Conservation (phyloP, 2,888 invertebrate genomes). For the Aspidiotus rigidus region DNA sequence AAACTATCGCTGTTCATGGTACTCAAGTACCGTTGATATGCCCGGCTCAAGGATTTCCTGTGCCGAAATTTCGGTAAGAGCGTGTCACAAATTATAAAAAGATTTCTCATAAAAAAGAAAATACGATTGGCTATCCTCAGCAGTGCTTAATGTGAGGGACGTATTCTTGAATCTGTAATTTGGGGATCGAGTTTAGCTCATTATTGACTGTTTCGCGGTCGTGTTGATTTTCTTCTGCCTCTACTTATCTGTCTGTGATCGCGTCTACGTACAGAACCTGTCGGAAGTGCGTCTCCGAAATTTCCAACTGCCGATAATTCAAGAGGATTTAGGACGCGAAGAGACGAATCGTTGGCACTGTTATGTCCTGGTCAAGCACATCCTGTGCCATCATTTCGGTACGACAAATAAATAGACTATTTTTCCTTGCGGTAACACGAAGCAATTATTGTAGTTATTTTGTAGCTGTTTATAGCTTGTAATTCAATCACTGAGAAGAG, state of each 20-base stretch:
- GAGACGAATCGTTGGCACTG: conserved; percentile 42
- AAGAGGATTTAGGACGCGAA: conserved; percentile 49
- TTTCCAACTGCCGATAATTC: conserved; percentile 51
- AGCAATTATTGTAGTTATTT: background rate
- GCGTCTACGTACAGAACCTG: conserved; percentile 43
- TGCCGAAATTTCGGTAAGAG: conserved; percentile 50
- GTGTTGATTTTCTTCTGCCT: background rate
- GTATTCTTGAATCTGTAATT: no score
- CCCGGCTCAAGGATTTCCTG: conserved; percentile 61
- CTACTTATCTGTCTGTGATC: background rate
- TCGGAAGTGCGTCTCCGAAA: conserved; percentile 51
- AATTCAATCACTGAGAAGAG: no score
- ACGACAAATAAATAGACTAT: conserved; percentile 39
- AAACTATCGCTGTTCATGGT: conserved; percentile 17
- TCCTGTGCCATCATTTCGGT: conserved; percentile 53
- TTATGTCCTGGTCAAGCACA: conserved; percentile 63
- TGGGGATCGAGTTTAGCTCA: no score
- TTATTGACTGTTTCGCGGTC: background rate
- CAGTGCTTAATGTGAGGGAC: no score
- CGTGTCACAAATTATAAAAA: background rate
- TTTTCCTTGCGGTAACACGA: conserved; percentile 5
- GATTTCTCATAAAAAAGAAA: no score
- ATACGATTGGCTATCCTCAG: no score
- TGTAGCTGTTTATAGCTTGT: background rate
- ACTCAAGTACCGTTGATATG: conserved; percentile 43